Conservation (phyloP, 2,113 vertebrate genomes). For the Holacanthus passer region DNA sequence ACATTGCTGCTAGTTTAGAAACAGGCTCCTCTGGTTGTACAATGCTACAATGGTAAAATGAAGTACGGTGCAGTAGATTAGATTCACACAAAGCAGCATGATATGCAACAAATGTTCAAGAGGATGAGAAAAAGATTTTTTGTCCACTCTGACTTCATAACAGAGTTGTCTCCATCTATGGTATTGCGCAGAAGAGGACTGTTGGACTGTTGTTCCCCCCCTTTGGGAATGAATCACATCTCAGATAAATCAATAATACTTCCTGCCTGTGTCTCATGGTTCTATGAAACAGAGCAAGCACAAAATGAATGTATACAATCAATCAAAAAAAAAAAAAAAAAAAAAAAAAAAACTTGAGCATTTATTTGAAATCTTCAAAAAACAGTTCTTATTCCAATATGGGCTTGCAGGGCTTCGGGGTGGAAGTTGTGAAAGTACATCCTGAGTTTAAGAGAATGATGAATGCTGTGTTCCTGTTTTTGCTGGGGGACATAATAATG, state of each 20-base stretch:
- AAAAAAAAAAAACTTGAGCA: slow-evolving; percentile 21
- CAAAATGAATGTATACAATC: slow-evolving; percentile 43
- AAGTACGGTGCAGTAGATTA: neutral
- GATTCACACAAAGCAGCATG: slow-evolving; percentile 2
- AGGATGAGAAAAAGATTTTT: slow-evolving; percentile 1
- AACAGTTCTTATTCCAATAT: slow-evolving; percentile 44
- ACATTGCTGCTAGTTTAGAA: neutral
- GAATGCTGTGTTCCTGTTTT: slow-evolving; percentile 69
- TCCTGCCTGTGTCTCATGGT: slow-evolving; percentile 25
- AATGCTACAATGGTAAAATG: neutral
- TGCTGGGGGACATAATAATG: slow-evolving; percentile 71
- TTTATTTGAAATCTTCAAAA: slow-evolving; percentile 51
- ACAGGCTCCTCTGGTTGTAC: neutral
- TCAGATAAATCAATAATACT: slow-evolving; percentile 58
- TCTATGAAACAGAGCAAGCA: slow-evolving; percentile 37
- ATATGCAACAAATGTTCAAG: slow-evolving; percentile 11
- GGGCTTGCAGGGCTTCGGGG: slow-evolving; percentile 26
- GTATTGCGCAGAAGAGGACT: neutral
- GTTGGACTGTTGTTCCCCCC: slow-evolving; percentile 14
- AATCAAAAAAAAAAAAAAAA: too few relatives aligned
- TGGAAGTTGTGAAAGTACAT: slow-evolving; percentile 50
- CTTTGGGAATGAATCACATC: slow-evolving; percentile 30
- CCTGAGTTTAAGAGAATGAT: slow-evolving; percentile 71
- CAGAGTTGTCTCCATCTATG: slow-evolving; percentile 17
- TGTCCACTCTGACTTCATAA: slow-evolving; percentile 1